Percentiles rank a stretch among this genome's conserved stretches.
Evolutionary conservation across 2,888 invertebrate species (phyloP).

Genomic region (Scaptomyza polygonia): DNA sequence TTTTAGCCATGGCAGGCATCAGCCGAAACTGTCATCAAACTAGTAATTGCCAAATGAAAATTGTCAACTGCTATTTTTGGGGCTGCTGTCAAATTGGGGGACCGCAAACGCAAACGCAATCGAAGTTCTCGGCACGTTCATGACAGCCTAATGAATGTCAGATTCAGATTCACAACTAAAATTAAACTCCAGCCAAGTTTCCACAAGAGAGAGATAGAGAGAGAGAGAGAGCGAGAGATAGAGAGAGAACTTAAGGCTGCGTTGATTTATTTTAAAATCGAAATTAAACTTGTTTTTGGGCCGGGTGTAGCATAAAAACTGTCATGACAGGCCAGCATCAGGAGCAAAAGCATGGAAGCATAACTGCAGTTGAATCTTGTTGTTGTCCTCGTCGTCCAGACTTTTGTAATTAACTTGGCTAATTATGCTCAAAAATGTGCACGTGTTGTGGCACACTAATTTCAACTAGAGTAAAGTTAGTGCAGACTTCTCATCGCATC

Average conservation of each 20-base stretch:
- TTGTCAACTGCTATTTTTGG: slow-evolving; percentile 53
- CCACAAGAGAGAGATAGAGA: slow-evolving; percentile 12
- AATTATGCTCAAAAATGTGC: slow-evolving; percentile 69
- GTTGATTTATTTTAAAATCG: slow-evolving; percentile 60
- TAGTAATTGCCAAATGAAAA: slow-evolving; percentile 43
- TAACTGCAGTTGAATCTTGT: slow-evolving; percentile 8
- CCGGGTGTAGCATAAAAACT: slow-evolving; percentile 36
- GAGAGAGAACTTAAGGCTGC: not conserved
- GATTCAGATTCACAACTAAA: slow-evolving; percentile 25
- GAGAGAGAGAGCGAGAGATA: not conserved
- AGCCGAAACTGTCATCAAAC: slow-evolving; percentile 27
- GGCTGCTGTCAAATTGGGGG: slow-evolving; percentile 15
- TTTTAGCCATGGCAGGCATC: slow-evolving; percentile 15
- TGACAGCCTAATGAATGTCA: slow-evolving; percentile 63
- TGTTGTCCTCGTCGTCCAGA: slow-evolving; percentile 47
- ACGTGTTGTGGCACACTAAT: slow-evolving; percentile 58
- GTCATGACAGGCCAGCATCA: slow-evolving; percentile 14
- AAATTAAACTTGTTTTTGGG: slow-evolving; percentile 68
- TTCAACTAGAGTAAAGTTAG: slow-evolving; percentile 8
- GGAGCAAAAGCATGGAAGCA: not conserved
- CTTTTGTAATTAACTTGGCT: slow-evolving; percentile 74
- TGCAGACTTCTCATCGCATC: slow-evolving; percentile 17
- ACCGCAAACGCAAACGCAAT: slow-evolving; percentile 32
- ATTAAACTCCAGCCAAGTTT: slow-evolving; percentile 15
- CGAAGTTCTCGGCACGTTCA: slow-evolving; percentile 63